Evolutionary conservation across 2,797 vertebrate species (phyloP).

Genomic region (Leptoclinus maculatus): DNA sequence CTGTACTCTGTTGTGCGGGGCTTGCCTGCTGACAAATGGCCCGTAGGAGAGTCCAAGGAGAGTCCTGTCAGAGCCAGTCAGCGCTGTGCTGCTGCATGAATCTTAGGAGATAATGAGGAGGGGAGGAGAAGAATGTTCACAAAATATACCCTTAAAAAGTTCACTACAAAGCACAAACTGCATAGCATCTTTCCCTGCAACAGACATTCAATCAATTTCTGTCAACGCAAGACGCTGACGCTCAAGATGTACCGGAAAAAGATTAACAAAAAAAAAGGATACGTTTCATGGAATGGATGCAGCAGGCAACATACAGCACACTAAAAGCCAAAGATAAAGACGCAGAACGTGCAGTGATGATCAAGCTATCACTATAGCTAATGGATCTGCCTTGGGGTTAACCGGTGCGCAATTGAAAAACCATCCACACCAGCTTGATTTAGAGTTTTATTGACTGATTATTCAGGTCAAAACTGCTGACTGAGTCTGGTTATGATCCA

Average conservation of each 20-base stretch:
- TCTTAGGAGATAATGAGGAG: constrained; percentile 20
- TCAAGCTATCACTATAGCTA: constrained; percentile 30
- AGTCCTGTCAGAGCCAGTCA: constrained; percentile 68
- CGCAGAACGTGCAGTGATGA: constrained; percentile 4
- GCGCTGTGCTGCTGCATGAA: constrained; percentile 57
- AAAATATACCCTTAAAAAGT: constrained; percentile 1
- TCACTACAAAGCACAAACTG: not conserved
- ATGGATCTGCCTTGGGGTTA: constrained; percentile 45
- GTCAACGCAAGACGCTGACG: constrained; percentile 1
- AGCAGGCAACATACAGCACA: constrained; percentile 10
- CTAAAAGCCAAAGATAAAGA: not conserved
- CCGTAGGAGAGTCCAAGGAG: constrained; percentile 70
- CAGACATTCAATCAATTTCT: not conserved
- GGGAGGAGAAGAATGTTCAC: not conserved
- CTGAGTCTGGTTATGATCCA: constrained; percentile 64
- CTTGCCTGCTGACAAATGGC: constrained; percentile 72
- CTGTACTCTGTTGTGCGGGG: constrained; percentile 51
- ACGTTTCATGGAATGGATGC: not conserved
- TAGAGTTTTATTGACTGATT: constrained; percentile 66
- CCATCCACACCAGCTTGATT: constrained; percentile 61
- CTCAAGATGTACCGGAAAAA: not conserved
- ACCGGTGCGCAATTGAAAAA: constrained; percentile 60
- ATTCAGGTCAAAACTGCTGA: constrained; percentile 71
- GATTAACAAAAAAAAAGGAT: not conserved
- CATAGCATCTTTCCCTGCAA: not conserved